Evolutionary conservation across 2,113 vertebrate genomes (phyloP).

Genomic region (Ammodytes dubius): DNA sequence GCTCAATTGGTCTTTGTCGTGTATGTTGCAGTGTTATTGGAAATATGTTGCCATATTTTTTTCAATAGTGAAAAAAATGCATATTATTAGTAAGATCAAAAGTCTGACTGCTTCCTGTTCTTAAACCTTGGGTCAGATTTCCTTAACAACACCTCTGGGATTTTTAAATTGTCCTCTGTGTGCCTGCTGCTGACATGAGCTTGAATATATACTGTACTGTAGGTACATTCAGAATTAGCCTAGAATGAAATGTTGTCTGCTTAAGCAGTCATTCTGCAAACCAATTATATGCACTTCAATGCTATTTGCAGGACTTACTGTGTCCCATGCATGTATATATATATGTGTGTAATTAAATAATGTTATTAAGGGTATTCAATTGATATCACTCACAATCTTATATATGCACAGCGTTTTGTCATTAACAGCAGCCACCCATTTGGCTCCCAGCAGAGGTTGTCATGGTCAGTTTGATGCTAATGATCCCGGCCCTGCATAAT

Average conservation of each 20-base stretch:
- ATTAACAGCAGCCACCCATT: slow-evolving; percentile 52
- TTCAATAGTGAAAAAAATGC: slow-evolving; percentile 1
- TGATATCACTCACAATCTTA: slow-evolving; percentile 44
- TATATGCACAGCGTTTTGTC: slow-evolving; percentile 39
- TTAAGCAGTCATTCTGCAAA: neutral
- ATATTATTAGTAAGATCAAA: slow-evolving; percentile 4
- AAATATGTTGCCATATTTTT: slow-evolving; percentile 21
- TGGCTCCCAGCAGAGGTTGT: slow-evolving; percentile 52
- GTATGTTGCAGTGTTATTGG: slow-evolving; percentile 37
- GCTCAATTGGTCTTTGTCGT: slow-evolving; percentile 45
- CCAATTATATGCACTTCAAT: slow-evolving; percentile 11
- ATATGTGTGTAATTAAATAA: neutral
- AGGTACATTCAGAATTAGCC: neutral
- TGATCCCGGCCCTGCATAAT: slow-evolving; percentile 57
- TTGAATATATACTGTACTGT: neutral
- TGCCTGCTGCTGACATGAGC: slow-evolving; percentile 23
- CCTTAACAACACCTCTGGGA: slow-evolving; percentile 24
- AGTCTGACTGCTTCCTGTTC: neutral
- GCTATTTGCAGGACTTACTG: slow-evolving; percentile 20
- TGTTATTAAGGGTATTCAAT: slow-evolving; percentile 27
- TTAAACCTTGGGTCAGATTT: slow-evolving; percentile 13
- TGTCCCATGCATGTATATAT: no score
- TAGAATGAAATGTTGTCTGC: neutral
- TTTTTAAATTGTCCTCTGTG: slow-evolving; percentile 16
- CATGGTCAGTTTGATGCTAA: slow-evolving; percentile 64